Base-by-base conservation (phyloP, 2,113 vertebrate species). In the Hypomesus transpacificus region DNA sequence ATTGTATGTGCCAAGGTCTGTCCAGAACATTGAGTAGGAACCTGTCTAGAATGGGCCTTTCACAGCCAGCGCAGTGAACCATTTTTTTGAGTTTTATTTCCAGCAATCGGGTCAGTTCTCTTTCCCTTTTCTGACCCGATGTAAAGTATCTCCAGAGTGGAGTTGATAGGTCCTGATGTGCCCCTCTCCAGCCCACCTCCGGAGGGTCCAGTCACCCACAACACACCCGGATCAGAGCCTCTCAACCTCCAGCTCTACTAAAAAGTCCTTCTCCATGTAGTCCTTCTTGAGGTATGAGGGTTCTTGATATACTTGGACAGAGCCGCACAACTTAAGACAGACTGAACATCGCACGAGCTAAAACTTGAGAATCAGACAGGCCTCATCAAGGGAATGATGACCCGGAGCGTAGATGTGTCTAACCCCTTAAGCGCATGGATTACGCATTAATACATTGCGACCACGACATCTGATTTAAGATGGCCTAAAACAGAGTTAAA, bases 11-110 rank as follows among this genome's bases (percentile, higher is more conserved):
- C 97, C 97, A 99, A 73, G 96, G 95, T 88, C 96, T 93, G 93
- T 98, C 97, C 94, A 98, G 87, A 88, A 99, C 96, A 90, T 96
- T 98, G 80, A 98, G 93, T 84, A 99, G 84, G 89, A 99, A 99
- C 86, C 96, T 93, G 91, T 99, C 97, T 76, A 96, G 87, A 78
- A 99, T 99, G 87, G 97, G 96, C 91, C 96, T 94, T 82, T 99
- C 96, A 91, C 97, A 99, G 85, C 94, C 94, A 71, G 95, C 93
- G 89, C 97, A 99, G 88, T 98, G 95, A 83, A 98, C 92, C 96
- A 99, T 98, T 83, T 93, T 93, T 96, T 92, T 91, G 13, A 91
- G 91, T 90, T 91, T 75, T 90, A 87, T 76, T 76, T 70, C 76
- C 85, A 65, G 71, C 70, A 17, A 56, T 63, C 61, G 66, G 52